Conservation (phyloP, 1,140 invertebrate species). For the Drosophila grimshawi region DNA sequence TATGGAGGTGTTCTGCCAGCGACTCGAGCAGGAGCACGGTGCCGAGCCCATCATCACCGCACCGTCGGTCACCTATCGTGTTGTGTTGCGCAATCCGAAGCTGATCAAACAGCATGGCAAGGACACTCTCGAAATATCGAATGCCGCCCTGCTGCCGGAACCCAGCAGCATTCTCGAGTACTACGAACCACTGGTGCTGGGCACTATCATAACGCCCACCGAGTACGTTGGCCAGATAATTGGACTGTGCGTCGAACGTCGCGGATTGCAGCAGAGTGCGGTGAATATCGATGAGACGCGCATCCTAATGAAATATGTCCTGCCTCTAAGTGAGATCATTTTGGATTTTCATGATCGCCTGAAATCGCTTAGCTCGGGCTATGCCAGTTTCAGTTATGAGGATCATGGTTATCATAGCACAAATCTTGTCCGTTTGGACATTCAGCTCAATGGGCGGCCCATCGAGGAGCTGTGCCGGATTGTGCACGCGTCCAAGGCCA, state of each 20-base stretch:
- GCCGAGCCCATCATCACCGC: slow-evolving; percentile 95
- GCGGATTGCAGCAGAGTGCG: slow-evolving; percentile 91
- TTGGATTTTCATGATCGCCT: slow-evolving; percentile 97
- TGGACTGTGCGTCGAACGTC: slow-evolving; percentile 90
- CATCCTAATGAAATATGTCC: slow-evolving; percentile 91
- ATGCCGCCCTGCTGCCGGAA: slow-evolving; percentile 93
- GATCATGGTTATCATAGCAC: slow-evolving; percentile 92
- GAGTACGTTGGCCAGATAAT: slow-evolving; percentile 89
- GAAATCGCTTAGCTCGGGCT: slow-evolving; percentile 96
- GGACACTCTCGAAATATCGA: slow-evolving; percentile 91
- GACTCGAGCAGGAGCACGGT: slow-evolving; percentile 96
- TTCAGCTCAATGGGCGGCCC: slow-evolving; percentile 91
- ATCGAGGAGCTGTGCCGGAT: slow-evolving; percentile 96
- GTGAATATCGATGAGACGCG: slow-evolving; percentile 93
- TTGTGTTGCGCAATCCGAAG: slow-evolving; percentile 88
- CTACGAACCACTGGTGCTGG: slow-evolving; percentile 94
- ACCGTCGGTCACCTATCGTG: slow-evolving; percentile 97
- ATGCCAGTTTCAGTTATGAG: slow-evolving; percentile 99
- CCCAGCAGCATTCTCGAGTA: slow-evolving; percentile 89
- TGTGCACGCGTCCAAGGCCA: slow-evolving; percentile 90
- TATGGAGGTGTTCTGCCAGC: slow-evolving; percentile 97
- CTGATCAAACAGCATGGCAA: slow-evolving; percentile 88
- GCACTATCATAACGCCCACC: slow-evolving; percentile 95
- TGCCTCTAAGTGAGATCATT: slow-evolving; percentile 97
- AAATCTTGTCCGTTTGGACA: slow-evolving; percentile 88